Conservation (phyloP, 2,888 invertebrate genomes). For the Caenorhabditis angaria region DNA sequence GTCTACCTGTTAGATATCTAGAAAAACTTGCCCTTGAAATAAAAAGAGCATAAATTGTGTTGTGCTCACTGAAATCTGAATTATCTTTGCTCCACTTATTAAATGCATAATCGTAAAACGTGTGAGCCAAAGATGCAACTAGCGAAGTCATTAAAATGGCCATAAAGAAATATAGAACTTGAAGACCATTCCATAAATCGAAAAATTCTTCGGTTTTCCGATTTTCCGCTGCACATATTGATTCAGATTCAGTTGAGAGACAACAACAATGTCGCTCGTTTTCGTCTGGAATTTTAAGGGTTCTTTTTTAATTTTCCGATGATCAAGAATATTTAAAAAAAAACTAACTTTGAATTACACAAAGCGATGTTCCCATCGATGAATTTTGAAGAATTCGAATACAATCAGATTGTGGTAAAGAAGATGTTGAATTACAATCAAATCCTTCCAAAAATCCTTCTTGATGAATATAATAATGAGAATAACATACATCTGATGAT, state of each 20-base stretch:
- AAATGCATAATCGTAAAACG: conserved; percentile 18
- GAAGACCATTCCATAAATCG: conserved; percentile 21
- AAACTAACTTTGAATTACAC: conserved; percentile 7
- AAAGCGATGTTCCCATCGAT: conserved; percentile 9
- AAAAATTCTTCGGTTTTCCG: conserved; percentile 16
- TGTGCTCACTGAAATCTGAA: conserved; percentile 9
- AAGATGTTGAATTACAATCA: conserved; percentile 21
- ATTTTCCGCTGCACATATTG: conserved; percentile 21
- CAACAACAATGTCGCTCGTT: conserved; percentile 31
- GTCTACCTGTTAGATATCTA: too few relatives aligned
- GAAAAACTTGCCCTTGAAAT: conserved; percentile 10
- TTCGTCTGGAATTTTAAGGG: conserved; percentile 4
- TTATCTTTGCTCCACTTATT: conserved; percentile 18
- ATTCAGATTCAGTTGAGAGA: not conserved
- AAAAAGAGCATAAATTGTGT: conserved; percentile 9
- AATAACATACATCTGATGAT: conserved; percentile 23
- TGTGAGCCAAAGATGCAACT: conserved; percentile 7
- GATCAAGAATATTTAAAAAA: not conserved
- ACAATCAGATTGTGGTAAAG: conserved; percentile 16
- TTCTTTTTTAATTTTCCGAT: not conserved
- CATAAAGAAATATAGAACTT: conserved; percentile 19
- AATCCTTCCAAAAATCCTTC: conserved; percentile 28
- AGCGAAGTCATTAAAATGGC: conserved; percentile 12
- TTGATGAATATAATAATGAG: conserved; percentile 15
- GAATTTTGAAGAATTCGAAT: conserved; percentile 5